Evolutionary conservation across 2,113 vertebrate genomes (phyloP).

Genomic region (Cervus canadensis): DNA sequence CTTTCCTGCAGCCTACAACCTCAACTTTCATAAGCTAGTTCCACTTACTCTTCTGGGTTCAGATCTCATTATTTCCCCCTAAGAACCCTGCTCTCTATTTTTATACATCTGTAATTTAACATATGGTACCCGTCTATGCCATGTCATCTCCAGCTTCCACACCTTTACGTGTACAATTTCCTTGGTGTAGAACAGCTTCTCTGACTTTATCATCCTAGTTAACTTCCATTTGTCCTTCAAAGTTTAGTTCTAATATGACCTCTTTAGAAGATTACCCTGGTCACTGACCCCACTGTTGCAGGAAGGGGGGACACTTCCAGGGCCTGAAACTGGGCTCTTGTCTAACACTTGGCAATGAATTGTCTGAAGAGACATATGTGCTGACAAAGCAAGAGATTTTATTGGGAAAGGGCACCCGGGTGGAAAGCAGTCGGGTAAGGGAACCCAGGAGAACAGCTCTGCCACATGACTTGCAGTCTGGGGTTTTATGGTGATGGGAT

Average conservation of each 20-base stretch:
- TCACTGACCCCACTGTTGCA: not conserved
- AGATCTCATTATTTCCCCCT: not conserved
- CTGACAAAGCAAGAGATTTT: not conserved
- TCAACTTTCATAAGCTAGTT: not conserved
- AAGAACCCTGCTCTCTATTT: not conserved
- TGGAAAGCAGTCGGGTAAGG: not conserved
- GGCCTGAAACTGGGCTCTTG: not conserved
- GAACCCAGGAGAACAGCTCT: not conserved
- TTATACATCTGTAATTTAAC: not conserved
- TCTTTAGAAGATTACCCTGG: not conserved
- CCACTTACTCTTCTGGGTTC: not conserved
- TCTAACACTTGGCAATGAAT: not conserved
- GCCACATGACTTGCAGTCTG: not conserved
- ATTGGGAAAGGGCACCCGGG: not conserved
- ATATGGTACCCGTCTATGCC: not conserved
- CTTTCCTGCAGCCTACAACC: not conserved
- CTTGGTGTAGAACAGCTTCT: not conserved
- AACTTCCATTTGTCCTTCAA: not conserved
- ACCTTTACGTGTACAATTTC: not conserved
- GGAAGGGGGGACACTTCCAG: not conserved
- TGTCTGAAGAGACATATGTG: not conserved
- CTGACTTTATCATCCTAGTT: not conserved
- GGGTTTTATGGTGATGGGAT: not conserved
- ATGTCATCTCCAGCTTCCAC: not conserved
- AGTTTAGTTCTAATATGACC: not conserved